phyloP scores from a whole-genome alignment of 1,140 invertebrate species.

The Drosophila mojavensis region DNA sequence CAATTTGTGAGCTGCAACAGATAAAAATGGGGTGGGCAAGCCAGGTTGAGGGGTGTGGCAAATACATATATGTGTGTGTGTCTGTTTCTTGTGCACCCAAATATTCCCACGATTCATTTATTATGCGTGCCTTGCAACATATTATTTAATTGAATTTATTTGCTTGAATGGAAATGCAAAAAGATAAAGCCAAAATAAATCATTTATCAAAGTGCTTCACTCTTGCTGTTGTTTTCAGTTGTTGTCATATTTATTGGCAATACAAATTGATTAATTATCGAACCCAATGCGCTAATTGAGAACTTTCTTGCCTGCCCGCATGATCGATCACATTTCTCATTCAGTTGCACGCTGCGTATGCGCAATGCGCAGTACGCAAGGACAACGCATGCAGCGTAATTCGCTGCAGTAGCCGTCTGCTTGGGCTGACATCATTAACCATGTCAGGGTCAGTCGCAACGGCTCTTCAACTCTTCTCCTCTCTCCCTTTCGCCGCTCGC shows the following conservation, averaged over 20 bases:
- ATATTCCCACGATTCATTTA: constrained; percentile 71
- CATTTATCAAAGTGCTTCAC: constrained; percentile 61
- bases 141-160: constrained; percentile 75
- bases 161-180: constrained; percentile 63
- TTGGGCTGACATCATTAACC: constrained; percentile 25
- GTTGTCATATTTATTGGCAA: constrained; percentile 77
- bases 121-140: constrained; percentile 58
- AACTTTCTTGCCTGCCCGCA: constrained; percentile 37
- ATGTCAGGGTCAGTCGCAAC: constrained; percentile 46
- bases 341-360: constrained; percentile 45
- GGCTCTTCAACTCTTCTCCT: neutral
- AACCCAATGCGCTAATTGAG: constrained; percentile 46
- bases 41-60: constrained; percentile 5
- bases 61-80: neutral
- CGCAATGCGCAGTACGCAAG: constrained; percentile 43
- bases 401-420: constrained; percentile 35
- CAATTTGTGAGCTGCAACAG: constrained; percentile 53
- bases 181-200: constrained; percentile 25
- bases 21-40: constrained; percentile 10
- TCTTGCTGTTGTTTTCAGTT: constrained; percentile 17
- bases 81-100: constrained; percentile 2
- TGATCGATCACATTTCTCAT: constrained; percentile 40
- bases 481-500: neutral
- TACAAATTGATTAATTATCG: constrained; percentile 78
- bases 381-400: constrained; percentile 49